These are phyloP conservation scores for Ceratoteleas bidentatus DNA, from an alignment of 1,140 invertebrate genomes.

Conservation along the genomic window DNA sequence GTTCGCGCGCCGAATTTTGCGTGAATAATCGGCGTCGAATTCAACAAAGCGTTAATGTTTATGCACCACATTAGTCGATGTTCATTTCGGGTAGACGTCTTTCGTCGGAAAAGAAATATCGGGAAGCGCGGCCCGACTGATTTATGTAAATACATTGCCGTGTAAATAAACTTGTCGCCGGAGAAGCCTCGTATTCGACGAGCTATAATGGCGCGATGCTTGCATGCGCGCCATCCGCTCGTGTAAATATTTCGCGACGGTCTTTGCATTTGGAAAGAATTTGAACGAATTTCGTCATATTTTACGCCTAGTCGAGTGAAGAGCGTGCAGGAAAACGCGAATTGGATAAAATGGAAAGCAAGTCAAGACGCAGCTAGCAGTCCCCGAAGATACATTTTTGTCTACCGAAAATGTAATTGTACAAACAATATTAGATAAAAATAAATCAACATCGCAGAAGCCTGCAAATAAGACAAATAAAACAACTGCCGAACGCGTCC, in stretches of 20 bases:
- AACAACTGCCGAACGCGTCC: no score
- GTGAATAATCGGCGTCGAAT: slow-evolving; percentile 20
- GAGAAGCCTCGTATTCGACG: slow-evolving; percentile 47
- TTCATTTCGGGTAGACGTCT: slow-evolving; percentile 36
- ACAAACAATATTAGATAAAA: slow-evolving; percentile 24
- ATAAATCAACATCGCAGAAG: slow-evolving; percentile 15
- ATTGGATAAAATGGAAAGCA: slow-evolving; percentile 42
- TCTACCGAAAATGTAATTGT: slow-evolving; percentile 28
- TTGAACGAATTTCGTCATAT: slow-evolving; percentile 57
- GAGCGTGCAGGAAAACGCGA: slow-evolving; percentile 37
- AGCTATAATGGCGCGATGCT: slow-evolving; percentile 43
- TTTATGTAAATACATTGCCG: slow-evolving; percentile 63
- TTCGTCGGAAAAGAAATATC: slow-evolving; percentile 35
- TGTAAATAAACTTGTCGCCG: slow-evolving; percentile 60
- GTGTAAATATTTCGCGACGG: slow-evolving; percentile 61
- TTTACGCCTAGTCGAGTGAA: slow-evolving; percentile 54
- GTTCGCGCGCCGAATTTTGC: slow-evolving; percentile 6
- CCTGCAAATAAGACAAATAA: slow-evolving; percentile 3
- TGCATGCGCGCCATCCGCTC: slow-evolving; percentile 32
- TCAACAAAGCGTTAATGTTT: slow-evolving; percentile 52
- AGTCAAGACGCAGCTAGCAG: slow-evolving; percentile 40
- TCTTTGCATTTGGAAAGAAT: slow-evolving; percentile 57
- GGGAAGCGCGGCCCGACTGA: slow-evolving; percentile 43
- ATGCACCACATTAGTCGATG: slow-evolving; percentile 38
- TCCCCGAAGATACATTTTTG: slow-evolving; percentile 32